Evolutionary conservation across 1,140 invertebrate genomes (phyloP), one percentile per base, ranked within the genome.

Genomic region (Metaphire vulgaris): DNA sequence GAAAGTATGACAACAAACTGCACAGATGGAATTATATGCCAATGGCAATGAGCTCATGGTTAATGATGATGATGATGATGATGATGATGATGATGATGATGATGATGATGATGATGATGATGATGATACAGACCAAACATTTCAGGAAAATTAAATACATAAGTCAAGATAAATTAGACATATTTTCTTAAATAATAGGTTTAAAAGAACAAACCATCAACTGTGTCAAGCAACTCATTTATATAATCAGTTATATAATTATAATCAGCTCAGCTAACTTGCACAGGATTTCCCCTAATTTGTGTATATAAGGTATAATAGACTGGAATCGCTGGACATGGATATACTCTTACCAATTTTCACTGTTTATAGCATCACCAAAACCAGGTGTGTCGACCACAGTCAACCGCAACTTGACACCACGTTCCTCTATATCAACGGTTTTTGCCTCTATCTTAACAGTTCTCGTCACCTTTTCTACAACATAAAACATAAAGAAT

Each of bases 301-400:
- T n/a, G n/a, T n/a, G n/a, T n/a, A n/a, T n/a, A n/a, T n/a, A n/a
- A n/a, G n/a, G n/a, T n/a, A n/a, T n/a, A n/a, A n/a, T n/a, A 1
- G 2, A 28, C 2, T n/a, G 1, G 1, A 66, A 66, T 2, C 65
- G 2, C 29, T 28, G 26, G 31, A 26, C 67, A 68, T 2, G 26
- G 1, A 15, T 0, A 2, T 12, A 28, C 26, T 32, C 69, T 33
- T 2, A 89, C 89, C 89, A 91, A 79, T 88, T 91, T 89, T 92
- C 94, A 86, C 98, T 99, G 85, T 99, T 92, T 80, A 99, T 96
- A n/a, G 95, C 94, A 89, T 99, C 97, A 26, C 97, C 97, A 88
- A 96, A 99, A 16, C 97, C 97, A 41, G 97, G 97, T 1, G 97
- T 99, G 85, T 99, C 97, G 0, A 98, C 93, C 71, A 95, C 85